Evolutionary conservation across 2,797 vertebrate genomes (phyloP).

Genomic region (Ctenopoma kingsleyae): DNA sequence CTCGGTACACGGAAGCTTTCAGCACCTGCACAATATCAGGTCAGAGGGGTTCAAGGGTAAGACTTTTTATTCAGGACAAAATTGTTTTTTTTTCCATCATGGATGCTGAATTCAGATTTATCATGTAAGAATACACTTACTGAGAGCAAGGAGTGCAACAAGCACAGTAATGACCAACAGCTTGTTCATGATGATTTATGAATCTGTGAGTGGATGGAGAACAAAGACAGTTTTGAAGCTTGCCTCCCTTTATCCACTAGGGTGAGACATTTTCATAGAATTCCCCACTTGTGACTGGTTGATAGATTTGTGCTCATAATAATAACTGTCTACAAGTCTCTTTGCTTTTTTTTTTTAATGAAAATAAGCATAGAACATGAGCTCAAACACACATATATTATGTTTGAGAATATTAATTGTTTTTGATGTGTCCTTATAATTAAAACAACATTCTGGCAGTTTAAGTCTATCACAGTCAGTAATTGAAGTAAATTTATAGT

Average conservation of each 20-base stretch:
- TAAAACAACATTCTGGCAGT: neutral
- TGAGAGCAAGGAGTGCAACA: slow-evolving; percentile 75
- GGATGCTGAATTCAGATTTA: neutral
- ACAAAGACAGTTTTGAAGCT: slow-evolving; percentile 8
- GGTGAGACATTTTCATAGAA: slow-evolving; percentile 59
- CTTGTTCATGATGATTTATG: slow-evolving; percentile 78
- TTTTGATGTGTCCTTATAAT: neutral
- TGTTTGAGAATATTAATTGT: neutral
- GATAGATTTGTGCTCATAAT: neutral
- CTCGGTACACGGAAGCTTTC: slow-evolving; percentile 82
- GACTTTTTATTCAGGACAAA: neutral
- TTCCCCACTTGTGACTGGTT: neutral
- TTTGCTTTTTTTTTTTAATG: neutral
- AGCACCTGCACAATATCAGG: slow-evolving; percentile 56
- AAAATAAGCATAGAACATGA: neutral
- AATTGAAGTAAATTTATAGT: slow-evolving; percentile 48
- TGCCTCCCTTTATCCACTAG: slow-evolving; percentile 64
- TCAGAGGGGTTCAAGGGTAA: slow-evolving; percentile 6
- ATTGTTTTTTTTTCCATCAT: neutral
- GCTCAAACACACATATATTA: neutral
- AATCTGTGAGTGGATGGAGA: slow-evolving; percentile 54
- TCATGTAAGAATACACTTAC: slow-evolving; percentile 64
- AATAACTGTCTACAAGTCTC: neutral
- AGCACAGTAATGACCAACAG: slow-evolving; percentile 77
- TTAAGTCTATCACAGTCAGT: neutral